Evolutionary conservation across 2,888 invertebrate genomes (phyloP).

Genomic region (Dascillus cervinus): DNA sequence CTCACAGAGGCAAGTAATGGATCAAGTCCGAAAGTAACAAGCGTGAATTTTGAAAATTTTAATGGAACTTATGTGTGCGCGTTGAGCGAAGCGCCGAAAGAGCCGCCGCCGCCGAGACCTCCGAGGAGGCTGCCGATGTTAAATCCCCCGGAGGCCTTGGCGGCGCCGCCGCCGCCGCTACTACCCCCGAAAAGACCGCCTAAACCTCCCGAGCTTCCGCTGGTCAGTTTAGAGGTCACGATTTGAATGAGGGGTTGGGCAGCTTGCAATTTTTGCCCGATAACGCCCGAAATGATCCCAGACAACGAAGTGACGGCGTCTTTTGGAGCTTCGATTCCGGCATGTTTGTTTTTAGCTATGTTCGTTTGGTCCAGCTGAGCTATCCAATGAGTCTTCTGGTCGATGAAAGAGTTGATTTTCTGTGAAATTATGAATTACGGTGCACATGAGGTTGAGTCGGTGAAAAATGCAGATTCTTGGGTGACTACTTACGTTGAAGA

Average conservation of each 20-base stretch:
- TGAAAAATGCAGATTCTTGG: neutral
- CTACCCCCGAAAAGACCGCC: slow-evolving; percentile 34
- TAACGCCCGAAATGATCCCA: slow-evolving; percentile 59
- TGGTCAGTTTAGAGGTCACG: slow-evolving; percentile 58
- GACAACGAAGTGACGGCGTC: slow-evolving; percentile 48
- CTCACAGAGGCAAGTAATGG: too few relatives aligned
- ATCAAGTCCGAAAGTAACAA: too few relatives aligned
- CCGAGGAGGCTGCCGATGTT: slow-evolving; percentile 8
- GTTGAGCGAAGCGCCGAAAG: too few relatives aligned
- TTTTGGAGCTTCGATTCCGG: slow-evolving; percentile 60
- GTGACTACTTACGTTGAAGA: slow-evolving; percentile 72
- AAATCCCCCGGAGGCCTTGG: slow-evolving; percentile 9
- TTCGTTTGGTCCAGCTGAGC: slow-evolving; percentile 63
- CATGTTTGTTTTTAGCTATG: slow-evolving; percentile 67
- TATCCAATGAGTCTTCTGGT: slow-evolving; percentile 68
- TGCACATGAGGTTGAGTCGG: neutral
- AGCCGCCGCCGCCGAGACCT: slow-evolving; percentile 5
- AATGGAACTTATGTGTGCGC: too few relatives aligned
- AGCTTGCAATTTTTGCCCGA: slow-evolving; percentile 55
- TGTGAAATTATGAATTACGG: slow-evolving; percentile 37
- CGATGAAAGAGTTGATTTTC: slow-evolving; percentile 78
- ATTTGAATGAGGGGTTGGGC: slow-evolving; percentile 52
- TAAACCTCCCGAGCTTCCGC: slow-evolving; percentile 45
- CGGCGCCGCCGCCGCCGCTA: slow-evolving; percentile 22
- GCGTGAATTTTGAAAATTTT: too few relatives aligned